These are phyloP conservation scores for Stichodactyla helianthus DNA, from an alignment of 64 coral and sea anemone species.

Conservation along the genomic window DNA sequence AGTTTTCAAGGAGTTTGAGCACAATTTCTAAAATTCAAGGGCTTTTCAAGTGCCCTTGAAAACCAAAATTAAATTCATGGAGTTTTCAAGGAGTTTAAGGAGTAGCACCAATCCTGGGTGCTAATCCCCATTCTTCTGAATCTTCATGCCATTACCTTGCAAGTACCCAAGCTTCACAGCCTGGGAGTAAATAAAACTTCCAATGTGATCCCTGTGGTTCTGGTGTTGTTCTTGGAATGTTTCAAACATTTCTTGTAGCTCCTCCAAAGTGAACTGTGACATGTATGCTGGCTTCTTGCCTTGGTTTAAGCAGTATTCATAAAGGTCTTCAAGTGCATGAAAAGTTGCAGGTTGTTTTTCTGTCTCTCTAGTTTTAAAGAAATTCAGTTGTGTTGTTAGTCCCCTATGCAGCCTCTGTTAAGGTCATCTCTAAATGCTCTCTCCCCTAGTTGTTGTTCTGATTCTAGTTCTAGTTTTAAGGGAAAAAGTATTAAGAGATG, in stretches of 20 bases:
- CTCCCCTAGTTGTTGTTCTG: too few species aligned
- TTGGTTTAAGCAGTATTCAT: slow-evolving; percentile 31
- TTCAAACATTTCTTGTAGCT: slow-evolving; percentile 30
- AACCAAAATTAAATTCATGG: too few species aligned
- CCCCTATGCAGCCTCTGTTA: not conserved
- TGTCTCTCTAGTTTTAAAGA: slow-evolving; percentile 15
- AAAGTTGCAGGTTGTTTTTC: slow-evolving; percentile 41
- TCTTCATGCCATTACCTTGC: not conserved
- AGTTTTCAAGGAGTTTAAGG: too few species aligned
- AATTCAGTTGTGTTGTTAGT: not conserved
- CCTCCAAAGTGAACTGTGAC: slow-evolving; percentile 46
- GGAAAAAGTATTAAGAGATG: too few species aligned
- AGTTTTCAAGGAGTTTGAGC: too few species aligned
- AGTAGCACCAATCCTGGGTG: too few species aligned
- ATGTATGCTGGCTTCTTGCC: slow-evolving; percentile 57
- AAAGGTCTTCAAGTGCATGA: slow-evolving; percentile 41
- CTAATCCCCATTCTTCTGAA: too few species aligned
- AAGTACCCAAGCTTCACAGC: slow-evolving; percentile 39
- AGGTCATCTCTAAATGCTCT: not conserved
- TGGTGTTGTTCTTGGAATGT: slow-evolving; percentile 36
- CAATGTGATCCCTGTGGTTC: slow-evolving; percentile 40
- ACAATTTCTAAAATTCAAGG: too few species aligned
- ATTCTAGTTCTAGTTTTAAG: too few species aligned
- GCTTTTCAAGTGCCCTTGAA: too few species aligned
- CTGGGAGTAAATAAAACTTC: slow-evolving; percentile 33